These are phyloP conservation scores for Hydriomena furcata DNA, from an alignment of 2,888 invertebrate genomes.

Conservation along the genomic window DNA sequence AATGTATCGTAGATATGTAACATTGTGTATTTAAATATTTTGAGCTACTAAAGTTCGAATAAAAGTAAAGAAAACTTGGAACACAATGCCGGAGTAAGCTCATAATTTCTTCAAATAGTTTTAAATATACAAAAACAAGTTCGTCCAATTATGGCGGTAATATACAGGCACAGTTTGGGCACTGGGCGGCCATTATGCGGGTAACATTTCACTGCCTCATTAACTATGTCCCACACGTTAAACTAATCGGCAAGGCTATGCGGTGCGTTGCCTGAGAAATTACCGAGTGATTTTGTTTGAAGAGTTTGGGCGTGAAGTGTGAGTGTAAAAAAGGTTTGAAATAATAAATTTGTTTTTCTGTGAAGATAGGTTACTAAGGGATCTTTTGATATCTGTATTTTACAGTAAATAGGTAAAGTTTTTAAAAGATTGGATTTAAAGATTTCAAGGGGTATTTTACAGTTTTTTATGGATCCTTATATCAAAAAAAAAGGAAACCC, in stretches of 20 bases:
- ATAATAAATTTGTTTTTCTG: too few relatives aligned
- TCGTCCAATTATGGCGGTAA: conserved; percentile 40
- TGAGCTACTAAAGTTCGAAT: too few relatives aligned
- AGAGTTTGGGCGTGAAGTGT: neutral
- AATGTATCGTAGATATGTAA: too few relatives aligned
- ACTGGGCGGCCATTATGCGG: conserved; percentile 40
- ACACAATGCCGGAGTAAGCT: conserved; percentile 8
- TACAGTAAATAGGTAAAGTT: too few relatives aligned
- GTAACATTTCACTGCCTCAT: conserved; percentile 61
- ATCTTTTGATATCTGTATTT: too few relatives aligned
- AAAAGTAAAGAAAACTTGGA: neutral
- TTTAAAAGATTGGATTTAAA: too few relatives aligned
- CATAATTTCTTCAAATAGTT: conserved; percentile 32
- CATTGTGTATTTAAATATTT: too few relatives aligned
- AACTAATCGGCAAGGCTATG: conserved; percentile 57
- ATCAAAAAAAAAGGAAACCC: too few relatives aligned
- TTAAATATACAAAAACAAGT: conserved; percentile 36
- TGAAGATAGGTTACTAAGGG: too few relatives aligned
- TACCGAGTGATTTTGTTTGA: conserved; percentile 27
- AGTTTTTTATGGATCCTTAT: too few relatives aligned
- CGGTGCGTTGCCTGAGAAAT: conserved; percentile 45
- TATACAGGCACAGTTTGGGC: conserved; percentile 36
- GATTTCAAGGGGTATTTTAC: too few relatives aligned
- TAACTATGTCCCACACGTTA: conserved; percentile 61
- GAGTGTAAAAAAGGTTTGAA: neutral